Evolutionary conservation across 2,888 invertebrate species (phyloP).

Genomic region (Hypomecis punctinalis): DNA sequence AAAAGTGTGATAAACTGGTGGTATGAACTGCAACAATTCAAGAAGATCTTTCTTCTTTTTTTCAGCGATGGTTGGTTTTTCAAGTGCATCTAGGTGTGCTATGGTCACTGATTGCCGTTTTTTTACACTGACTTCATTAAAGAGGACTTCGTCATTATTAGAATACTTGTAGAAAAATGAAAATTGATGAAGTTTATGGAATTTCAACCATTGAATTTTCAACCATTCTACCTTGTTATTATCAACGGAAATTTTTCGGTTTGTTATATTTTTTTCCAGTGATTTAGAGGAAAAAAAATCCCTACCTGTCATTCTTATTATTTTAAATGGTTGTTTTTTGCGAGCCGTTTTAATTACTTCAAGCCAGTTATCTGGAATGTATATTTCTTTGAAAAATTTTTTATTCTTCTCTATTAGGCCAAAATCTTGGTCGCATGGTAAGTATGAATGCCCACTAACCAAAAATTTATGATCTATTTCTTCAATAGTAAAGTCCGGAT

Average conservation of each 20-base stretch:
- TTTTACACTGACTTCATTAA: conserved; percentile 15
- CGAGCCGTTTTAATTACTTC: no score
- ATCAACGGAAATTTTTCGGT: conserved; percentile 15
- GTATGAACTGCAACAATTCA: conserved; percentile 9
- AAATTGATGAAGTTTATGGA: conserved; percentile 18
- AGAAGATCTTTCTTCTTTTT: conserved; percentile 15
- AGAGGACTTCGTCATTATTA: conserved; percentile 19
- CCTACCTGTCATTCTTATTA: no score
- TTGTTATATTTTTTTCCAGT: conserved; percentile 17
- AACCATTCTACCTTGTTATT: conserved; percentile 12
- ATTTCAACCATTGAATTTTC: conserved; percentile 20
- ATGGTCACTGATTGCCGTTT: conserved; percentile 10
- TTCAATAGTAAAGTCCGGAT: no score
- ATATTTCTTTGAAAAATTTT: no score
- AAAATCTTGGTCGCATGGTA: no score
- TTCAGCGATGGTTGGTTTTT: conserved; percentile 15
- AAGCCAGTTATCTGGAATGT: no score
- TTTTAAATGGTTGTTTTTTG: no score
- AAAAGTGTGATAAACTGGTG: no score
- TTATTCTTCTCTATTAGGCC: no score
- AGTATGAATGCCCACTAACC: no score
- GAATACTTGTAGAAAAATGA: conserved; percentile 17
- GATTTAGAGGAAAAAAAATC: not conserved
- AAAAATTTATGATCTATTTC: no score
- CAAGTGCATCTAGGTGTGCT: conserved; percentile 21